Conservation (phyloP, 2,113 vertebrate species). For the Psephotus haematonotus region DNA sequence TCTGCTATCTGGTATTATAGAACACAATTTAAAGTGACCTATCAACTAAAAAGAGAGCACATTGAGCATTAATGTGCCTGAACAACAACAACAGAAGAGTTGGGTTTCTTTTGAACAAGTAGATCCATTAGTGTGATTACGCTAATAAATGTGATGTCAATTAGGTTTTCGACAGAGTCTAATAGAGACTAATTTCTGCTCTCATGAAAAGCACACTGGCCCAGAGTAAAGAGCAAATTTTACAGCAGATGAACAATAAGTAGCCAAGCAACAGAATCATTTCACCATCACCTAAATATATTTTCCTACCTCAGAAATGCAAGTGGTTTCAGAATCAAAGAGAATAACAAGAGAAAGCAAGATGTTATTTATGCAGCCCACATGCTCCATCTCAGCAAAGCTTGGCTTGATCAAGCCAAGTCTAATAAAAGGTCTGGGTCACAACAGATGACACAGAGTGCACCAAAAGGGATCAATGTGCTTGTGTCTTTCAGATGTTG, state of each 20-base stretch:
- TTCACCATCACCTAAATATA: constrained; percentile 11
- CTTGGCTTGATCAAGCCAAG: neutral
- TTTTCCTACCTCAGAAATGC: constrained; percentile 21
- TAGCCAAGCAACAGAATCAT: constrained; percentile 62
- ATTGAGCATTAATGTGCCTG: neutral
- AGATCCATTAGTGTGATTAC: constrained; percentile 34
- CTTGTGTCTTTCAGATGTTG: neutral
- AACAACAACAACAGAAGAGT: constrained; percentile 21
- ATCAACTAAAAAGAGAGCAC: constrained; percentile 17
- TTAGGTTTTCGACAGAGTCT: constrained; percentile 50
- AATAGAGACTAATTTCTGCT: constrained; percentile 56
- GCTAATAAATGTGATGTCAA: constrained; percentile 45
- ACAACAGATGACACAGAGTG: neutral
- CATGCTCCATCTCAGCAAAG: neutral
- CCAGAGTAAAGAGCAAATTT: constrained; percentile 29
- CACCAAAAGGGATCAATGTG: neutral
- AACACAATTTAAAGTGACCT: constrained; percentile 6
- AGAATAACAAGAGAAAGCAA: neutral
- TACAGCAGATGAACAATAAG: constrained; percentile 52
- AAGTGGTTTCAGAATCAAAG: constrained; percentile 25
- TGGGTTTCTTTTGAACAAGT: constrained; percentile 8
- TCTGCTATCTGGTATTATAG: neutral
- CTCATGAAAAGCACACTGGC: constrained; percentile 2
- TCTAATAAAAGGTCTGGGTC: neutral
- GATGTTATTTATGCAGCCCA: neutral